Evolutionary conservation across 2,113 vertebrate species (phyloP).

Genomic region (Amphiprion ocellaris): DNA sequence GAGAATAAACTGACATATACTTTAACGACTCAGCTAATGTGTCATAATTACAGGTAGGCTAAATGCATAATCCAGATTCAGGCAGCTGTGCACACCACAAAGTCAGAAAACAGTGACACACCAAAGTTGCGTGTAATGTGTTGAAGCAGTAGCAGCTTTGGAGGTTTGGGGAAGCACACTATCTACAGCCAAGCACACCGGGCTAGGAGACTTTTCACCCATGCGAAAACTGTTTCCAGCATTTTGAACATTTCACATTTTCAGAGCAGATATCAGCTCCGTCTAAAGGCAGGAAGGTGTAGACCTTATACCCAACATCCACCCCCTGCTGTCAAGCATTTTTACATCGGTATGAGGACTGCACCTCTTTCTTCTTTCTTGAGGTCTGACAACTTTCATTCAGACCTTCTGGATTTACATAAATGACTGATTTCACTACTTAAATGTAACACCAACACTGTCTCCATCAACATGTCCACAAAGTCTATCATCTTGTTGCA

Average conservation of each 20-base stretch:
- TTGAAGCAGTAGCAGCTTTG: not conserved
- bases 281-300: not conserved
- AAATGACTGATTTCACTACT: slow-evolving; percentile 9
- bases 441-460: not conserved
- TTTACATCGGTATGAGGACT: not conserved
- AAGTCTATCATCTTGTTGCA: not conserved
- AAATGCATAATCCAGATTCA: not conserved
- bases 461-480: not conserved
- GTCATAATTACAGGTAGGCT: not conserved
- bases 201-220: not conserved
- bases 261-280: slow-evolving; percentile 18
- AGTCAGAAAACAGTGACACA: too few relatives aligned
- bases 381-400: not conserved
- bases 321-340: too few relatives aligned
- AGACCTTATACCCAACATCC: not conserved
- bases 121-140: not conserved
- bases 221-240: slow-evolving; percentile 62
- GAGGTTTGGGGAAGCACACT: not conserved
- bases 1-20: not conserved
- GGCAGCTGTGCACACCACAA: not conserved
- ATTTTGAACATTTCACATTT: slow-evolving; percentile 67
- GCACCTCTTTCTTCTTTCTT: not conserved
- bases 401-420: not conserved
- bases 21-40: not conserved
- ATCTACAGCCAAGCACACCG: not conserved